Evolutionary conservation across 2,113 vertebrate genomes (phyloP), one percentile per base, ranked within the genome.

Genomic region (Papio anubis): DNA sequence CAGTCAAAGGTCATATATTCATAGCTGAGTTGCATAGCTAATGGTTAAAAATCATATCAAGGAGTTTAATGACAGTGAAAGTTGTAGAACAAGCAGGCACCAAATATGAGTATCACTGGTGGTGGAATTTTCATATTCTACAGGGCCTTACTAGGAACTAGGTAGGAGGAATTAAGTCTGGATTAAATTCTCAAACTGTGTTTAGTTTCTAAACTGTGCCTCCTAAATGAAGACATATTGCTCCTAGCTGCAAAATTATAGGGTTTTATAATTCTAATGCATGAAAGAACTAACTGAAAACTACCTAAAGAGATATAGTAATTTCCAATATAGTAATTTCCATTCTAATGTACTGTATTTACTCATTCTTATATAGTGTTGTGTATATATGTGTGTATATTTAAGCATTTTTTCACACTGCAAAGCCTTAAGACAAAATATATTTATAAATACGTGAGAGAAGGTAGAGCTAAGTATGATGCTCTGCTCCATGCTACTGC

Each of bases 141-240:
- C 3, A 78, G 88, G 50, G 21, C 23, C 30, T 93, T 73, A 72
- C 35, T 52, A 66, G 20, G 76, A 94, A 50, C 23, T 70, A 96
- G 57, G 57, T 25, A 82, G 79, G 43, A 79, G n/a, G 52, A n/a
- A 92, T 90, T 76, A 86, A 79, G 35, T 52, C 79, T 81, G 32
- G n/a, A 92, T 96, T 95, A 96, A 88, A 96, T 70, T 96, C 78
- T 94, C 80, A 82, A 92, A 95, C 70, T 90, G 81, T 40, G 12
- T 66, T 89, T 61, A 94, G 16, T 6, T 64, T 9, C 88, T 94
- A 57, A 97, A 75, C 52, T 80, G n/a, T 64, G 84, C 96, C 81
- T 73, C 21, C 48, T 95, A 97, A 95, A 93, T 48, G 70, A 96
- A 94, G 83, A 96, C 38, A 48, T 68, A 89, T 75, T 93, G 75